Evolutionary conservation across 92 coral and sea anemone species (phyloP), one percentile per base, ranked within the genome.

Genomic region (Epizoanthus fatuus): DNA sequence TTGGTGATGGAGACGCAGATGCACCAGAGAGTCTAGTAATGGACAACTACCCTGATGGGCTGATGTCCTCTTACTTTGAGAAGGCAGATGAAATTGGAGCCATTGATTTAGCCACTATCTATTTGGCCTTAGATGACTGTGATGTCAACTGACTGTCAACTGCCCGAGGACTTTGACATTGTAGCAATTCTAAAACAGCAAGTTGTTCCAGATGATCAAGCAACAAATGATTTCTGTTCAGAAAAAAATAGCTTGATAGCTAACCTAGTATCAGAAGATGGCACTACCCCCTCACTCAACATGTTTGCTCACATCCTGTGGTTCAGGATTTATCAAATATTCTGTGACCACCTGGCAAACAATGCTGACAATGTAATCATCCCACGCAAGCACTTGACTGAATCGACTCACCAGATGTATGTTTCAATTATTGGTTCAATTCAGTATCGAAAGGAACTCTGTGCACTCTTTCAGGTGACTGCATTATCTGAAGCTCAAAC

Each of bases 71-170:
- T 0, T 68, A 71, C 54, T 83, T 82, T 71, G 79, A 70, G 9
- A 56, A 54, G 16, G 79, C 39, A 16, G 68, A 35, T 22, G 75
- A 71, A 14, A 44, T 13, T 2, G 12, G 38, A 3, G 70, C 57
- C 2, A 71, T 79, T 40, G 74, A 79, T 45, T 51, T 79, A 71
- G 84, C 58, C 7, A 79, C 84, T 1, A 60, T 64, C 5, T 79
- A 60, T 63, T 52, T 67, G 14, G 11, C 53, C 25, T 19, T 53
- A 15, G 60, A 80, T 16, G 60, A 47, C 16, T 63, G 29, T 25
- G 70, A 80, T 4, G 56, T n/a, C n/a, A n/a, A n/a, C n/a, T n/a
- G n/a, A n/a, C n/a, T n/a, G 85, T 66, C 83, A 42, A 11, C 66
- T 69, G n/a, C 25, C 72, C 0, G 66, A 54, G 3, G 68, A 63